phyloP scores from a whole-genome alignment of 1,140 invertebrate species.

The Calephelis virginiensis region DNA sequence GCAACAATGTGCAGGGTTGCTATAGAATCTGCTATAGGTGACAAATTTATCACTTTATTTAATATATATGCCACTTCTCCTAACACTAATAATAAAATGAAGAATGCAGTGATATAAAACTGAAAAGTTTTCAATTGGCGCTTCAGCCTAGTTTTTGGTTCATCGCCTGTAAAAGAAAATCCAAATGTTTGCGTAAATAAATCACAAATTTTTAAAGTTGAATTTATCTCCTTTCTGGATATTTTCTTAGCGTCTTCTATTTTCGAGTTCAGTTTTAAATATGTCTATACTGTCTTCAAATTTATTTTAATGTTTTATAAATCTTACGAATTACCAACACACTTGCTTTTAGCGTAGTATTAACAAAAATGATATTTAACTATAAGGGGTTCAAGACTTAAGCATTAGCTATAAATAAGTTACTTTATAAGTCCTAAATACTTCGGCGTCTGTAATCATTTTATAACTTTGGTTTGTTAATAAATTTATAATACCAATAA shows the following conservation, averaged over 20 bases:
- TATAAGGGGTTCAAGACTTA: too few species aligned
- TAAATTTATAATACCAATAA: too few species aligned
- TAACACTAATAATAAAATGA: neutral
- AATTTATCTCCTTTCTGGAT: neutral
- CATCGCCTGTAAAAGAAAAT: neutral
- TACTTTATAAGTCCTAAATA: too few species aligned
- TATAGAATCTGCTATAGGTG: neutral
- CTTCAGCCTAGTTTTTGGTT: neutral
- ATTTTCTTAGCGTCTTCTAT: neutral
- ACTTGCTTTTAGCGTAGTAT: too few species aligned
- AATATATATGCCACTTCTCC: neutral
- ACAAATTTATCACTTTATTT: neutral
- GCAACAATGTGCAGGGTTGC: neutral
- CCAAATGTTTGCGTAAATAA: neutral
- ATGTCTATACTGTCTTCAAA: too few species aligned
- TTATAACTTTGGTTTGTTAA: too few species aligned
- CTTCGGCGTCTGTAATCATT: too few species aligned
- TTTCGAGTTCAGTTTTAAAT: too few species aligned
- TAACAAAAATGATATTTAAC: too few species aligned
- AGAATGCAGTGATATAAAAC: neutral
- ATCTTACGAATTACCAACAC: too few species aligned
- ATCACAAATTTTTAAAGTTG: neutral
- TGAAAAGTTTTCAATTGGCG: neutral
- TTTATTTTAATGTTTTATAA: too few species aligned
- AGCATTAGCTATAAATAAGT: too few species aligned